phyloP scores from a whole-genome alignment of 2,888 invertebrate species.

The Brenthis daphne region DNA sequence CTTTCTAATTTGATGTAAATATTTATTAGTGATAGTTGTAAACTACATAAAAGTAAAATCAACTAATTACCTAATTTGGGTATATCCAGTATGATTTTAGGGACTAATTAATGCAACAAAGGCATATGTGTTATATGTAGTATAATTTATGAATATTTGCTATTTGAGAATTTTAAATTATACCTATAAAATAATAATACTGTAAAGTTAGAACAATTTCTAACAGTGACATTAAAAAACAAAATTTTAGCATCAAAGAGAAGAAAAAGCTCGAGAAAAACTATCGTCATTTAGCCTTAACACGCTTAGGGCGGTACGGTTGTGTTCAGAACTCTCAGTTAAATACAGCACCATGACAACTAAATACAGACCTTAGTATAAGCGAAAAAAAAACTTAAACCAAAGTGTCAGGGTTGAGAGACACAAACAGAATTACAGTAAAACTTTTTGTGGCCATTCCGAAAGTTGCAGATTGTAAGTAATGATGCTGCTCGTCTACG shows the following conservation, averaged over 20 bases:
- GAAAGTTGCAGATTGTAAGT: conserved; percentile 37
- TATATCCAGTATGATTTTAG: no score
- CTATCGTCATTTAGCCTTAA: conserved; percentile 36
- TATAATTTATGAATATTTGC: no score
- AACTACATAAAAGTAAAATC: no score
- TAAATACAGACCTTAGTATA: conserved; percentile 28
- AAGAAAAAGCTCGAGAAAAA: conserved; percentile 22
- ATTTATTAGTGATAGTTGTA: no score
- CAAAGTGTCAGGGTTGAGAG: conserved; percentile 1
- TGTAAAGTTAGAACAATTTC: not conserved
- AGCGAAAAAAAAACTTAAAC: conserved; percentile 13
- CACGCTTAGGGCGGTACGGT: conserved; percentile 37
- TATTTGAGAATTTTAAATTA: no score
- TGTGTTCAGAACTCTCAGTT: conserved; percentile 21
- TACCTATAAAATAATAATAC: not conserved
- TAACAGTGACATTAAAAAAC: conserved; percentile 2
- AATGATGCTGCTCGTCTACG: conserved; percentile 34
- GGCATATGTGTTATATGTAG: no score
- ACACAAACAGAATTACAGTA: conserved; percentile 37
- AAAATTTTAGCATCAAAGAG: conserved; percentile 22
- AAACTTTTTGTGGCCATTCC: conserved; percentile 37
- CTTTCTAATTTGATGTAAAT: no score
- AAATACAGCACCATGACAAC: conserved; percentile 19
- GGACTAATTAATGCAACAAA: no score
- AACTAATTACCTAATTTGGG: no score